Evolutionary conservation across 2,888 invertebrate species (phyloP).

Genomic region (Leptinotarsa juncta): DNA sequence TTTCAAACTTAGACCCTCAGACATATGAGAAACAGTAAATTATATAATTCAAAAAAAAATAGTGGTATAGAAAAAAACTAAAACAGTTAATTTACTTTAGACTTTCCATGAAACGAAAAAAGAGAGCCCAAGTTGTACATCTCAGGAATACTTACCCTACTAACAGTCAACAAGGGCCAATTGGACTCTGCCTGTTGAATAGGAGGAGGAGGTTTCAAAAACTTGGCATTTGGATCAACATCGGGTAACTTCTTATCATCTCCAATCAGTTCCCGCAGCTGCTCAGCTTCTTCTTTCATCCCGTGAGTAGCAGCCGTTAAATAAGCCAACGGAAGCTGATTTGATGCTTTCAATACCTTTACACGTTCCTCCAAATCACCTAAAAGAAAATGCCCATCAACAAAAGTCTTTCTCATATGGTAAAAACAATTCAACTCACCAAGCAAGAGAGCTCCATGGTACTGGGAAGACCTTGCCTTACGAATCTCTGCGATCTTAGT

Average conservation of each 20-base stretch:
- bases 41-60: too few species aligned
- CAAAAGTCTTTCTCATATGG: background rate
- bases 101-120: too few species aligned
- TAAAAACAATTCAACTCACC: conserved; percentile 44
- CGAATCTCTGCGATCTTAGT: conserved; percentile 99
- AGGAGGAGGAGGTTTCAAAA: conserved; percentile 90
- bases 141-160: conserved; percentile 69
- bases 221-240: conserved; percentile 78
- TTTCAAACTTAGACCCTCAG: too few species aligned
- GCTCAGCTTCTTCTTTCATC: conserved; percentile 81
- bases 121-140: background rate
- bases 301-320: conserved; percentile 95
- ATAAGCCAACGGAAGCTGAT: conserved; percentile 87
- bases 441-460: conserved; percentile 91
- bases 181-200: conserved; percentile 92
- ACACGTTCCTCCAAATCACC: conserved; percentile 94
- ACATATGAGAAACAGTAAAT: too few species aligned
- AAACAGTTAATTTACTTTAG: too few species aligned
- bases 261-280: conserved; percentile 75
- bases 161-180: conserved; percentile 96
- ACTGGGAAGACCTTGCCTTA: conserved; percentile 96
- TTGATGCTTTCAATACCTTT: conserved; percentile 81
- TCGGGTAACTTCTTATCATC: conserved; percentile 71
- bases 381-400: conserved; percentile 25
- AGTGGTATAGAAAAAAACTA: too few species aligned